Base-by-base conservation (phyloP, 2,113 vertebrate genomes). In the Ceuthmochares aereus region DNA sequence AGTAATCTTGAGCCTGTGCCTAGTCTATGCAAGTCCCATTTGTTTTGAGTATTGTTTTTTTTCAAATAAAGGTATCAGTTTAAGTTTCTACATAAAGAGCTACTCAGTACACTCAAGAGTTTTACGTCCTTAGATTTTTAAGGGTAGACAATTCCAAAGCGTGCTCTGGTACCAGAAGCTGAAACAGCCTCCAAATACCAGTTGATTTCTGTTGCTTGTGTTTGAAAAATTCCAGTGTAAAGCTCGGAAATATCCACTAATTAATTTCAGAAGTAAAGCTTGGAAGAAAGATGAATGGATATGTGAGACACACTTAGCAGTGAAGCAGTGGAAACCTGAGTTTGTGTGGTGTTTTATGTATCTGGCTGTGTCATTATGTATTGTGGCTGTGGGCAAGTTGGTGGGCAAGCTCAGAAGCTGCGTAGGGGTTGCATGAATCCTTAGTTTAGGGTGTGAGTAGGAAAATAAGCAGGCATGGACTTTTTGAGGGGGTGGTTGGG, bases 401-500 rank as follows among this genome's bases (percentile, higher is more conserved):
- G 91, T 95, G 89, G 89, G 83, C 0, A n/a, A 93, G 93, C 82
- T 94, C 82, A 91, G 90, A 90, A 89, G 42, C 82, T 73, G 20
- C 23, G 27, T 29, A 85, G 79, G 84, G 75, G 92, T 96, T 93
- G 82, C 85, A 78, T 80, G 88, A 94, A 40, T 29, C 32, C 90
- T 84, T 80, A 25, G 64, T 81, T 92, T 64, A 92, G 93, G 95
- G 96, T 86, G 95, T 96, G 95, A 96, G 90, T 85, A 96, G 93
- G 95, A 93, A 96, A 97, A 96, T 91, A 91, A 91, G 93, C 52
- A 95, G 91, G 95, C 91, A 89, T 54, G 84, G 81, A 66, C 81
- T 72, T 80, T 66, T 63, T 97, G 93, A 97, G 94, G 96, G 91
- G 96, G 93, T 94, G 96, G 95, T 58, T 97, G 96, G 96, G 96